Conservation (phyloP, 2,113 vertebrate species). For the Onychorhynchus coronatus region DNA sequence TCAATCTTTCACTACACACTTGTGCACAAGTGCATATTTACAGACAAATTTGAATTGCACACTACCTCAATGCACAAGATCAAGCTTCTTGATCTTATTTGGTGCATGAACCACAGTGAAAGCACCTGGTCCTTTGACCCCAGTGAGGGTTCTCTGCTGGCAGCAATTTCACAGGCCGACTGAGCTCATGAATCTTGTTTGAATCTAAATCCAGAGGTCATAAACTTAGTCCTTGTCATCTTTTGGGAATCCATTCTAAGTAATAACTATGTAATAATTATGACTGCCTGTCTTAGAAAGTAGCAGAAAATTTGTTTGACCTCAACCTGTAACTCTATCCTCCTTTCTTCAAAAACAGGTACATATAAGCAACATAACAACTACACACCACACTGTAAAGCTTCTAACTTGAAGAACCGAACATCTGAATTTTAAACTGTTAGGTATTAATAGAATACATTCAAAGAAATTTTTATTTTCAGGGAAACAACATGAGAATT, state of each 20-base stretch:
- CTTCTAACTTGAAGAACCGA: not conserved
- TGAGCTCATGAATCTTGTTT: not conserved
- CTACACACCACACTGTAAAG: not conserved
- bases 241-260: not conserved
- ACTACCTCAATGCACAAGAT: not conserved
- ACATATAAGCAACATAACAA: not conserved
- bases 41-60: not conserved
- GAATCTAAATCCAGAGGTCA: not conserved
- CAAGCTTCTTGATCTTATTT: not conserved
- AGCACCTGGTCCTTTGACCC: not conserved
- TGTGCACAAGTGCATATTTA: not conserved
- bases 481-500: not conserved
- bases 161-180: not conserved
- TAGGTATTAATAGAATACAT: not conserved
- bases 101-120: not conserved
- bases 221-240: not conserved
- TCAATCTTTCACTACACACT: not conserved
- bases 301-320: not conserved
- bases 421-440: not conserved
- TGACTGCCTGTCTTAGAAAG: fast-evolving
- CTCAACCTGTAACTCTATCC: not conserved
- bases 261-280: not conserved
- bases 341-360: not conserved
- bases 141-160: not conserved
- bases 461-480: not conserved